Evolutionary conservation across 2,113 vertebrate genomes (phyloP), one percentile per base, ranked within the genome.

Genomic region (Chauna torquata): DNA sequence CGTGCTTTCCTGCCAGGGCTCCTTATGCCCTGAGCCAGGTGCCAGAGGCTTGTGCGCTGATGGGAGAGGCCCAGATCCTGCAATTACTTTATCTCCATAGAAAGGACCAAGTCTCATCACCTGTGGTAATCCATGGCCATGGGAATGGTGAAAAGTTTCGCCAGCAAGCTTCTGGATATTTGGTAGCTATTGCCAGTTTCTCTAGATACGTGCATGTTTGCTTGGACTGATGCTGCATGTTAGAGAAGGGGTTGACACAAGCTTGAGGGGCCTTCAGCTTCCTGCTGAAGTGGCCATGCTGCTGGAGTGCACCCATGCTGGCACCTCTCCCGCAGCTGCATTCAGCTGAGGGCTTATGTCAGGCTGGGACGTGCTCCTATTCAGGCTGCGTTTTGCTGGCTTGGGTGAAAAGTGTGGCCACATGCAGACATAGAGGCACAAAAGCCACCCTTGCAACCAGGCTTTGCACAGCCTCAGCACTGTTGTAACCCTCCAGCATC

Each of bases 331-430:
- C 76, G 6, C 68, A 71, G 94, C 95, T 83, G 90, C 6, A 80
- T 96, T 97, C 96, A 96, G 92, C 95, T 92, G 92, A 96, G 96
- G 87, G 96, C 85, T 96, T 95, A 95, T 90, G 94, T 96, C 93
- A 97, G 87, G 27, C 49, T 8, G 69, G 69, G 69, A 22, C 50
- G 50, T 87, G 92, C 78, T 93, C 66, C 93, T 64, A 94, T 97
- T 97, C 96, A 97, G 92, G 94, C 94, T 93, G 93, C 13, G 87
- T 96, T 96, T 96, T 96, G 94, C 94, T 96, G 92, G 93, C 94
- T 94, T 96, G 94, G 75, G 28, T 93, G 96, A 96, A 97, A 97
- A 96, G 93, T 25, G 55, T 93, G 96, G 93, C 92, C 88, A 94
- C 96, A 95, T 76, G 87, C 93, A 94, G 96, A 68, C 89, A 94